Evolutionary conservation across 53 echinoderm and acorn worm genomes (phyloP).

Genomic region (Echinometra lucunter): DNA sequence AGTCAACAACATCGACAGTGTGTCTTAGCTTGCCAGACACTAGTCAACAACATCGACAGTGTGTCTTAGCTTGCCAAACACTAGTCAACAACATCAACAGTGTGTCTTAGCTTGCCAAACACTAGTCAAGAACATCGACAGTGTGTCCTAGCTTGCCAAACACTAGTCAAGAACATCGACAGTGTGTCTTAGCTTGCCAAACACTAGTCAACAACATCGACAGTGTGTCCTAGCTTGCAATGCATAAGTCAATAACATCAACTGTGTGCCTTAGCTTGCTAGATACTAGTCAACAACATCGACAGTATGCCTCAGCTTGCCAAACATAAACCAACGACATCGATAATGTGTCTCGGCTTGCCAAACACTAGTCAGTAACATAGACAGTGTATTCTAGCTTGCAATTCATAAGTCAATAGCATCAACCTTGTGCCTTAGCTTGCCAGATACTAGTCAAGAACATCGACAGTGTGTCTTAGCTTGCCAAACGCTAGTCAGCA

Average conservation of each 20-base stretch:
- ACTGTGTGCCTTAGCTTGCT: not conserved
- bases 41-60: not conserved
- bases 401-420: not conserved
- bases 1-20: not conserved
- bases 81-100: not conserved
- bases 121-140: constrained; percentile 6
- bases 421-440: not conserved
- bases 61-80: not conserved
- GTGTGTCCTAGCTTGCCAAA: not conserved
- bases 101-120: not conserved
- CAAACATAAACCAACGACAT: not conserved
- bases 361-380: not conserved
- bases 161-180: constrained; percentile 1
- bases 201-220: not conserved
- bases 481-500: not conserved
- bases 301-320: not conserved
- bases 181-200: not conserved
- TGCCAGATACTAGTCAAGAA: not conserved
- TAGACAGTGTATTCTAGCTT: not conserved
- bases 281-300: not conserved
- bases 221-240: not conserved
- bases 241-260: not conserved
- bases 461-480: not conserved
- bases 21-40: not conserved
- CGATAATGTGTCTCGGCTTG: not conserved